A percentile compares a stretch with the other conserved stretches of the same genome.
Evolutionary conservation across 2,113 vertebrate genomes (phyloP).

Genomic region (Brachypteracias leptosomus): DNA sequence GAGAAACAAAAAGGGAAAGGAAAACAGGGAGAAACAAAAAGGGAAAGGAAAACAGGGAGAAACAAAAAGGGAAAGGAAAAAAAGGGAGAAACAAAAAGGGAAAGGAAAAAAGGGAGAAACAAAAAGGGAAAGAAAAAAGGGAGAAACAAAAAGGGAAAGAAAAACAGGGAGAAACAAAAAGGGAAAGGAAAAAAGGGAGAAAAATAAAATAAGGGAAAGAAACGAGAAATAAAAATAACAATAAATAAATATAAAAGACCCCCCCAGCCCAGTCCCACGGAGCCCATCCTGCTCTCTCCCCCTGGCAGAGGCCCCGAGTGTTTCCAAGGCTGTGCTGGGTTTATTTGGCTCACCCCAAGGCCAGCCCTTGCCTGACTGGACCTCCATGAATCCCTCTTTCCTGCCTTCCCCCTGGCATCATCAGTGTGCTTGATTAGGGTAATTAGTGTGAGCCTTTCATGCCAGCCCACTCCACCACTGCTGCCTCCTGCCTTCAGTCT

Average conservation of each 20-base stretch:
- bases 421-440: background rate
- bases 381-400: conserved; percentile 61
- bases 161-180: no score
- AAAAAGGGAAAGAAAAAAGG: background rate
- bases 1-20: no score
- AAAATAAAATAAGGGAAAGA: no score
- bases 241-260: no score
- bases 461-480: background rate
- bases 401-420: conserved; percentile 28
- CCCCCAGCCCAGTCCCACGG: background rate
- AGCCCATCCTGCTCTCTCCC: background rate
- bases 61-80: no score
- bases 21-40: no score
- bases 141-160: background rate
- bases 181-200: no score
- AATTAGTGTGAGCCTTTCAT: conserved; percentile 4
- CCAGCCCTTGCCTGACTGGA: conserved; percentile 35
- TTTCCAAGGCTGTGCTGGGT: conserved; percentile 26
- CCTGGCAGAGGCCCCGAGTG: background rate
- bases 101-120: no score
- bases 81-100: no score
- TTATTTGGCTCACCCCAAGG: conserved; percentile 59
- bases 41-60: background rate
- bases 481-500: background rate
- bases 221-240: no score